Evolutionary conservation across 2,797 vertebrate genomes (phyloP).

Genomic region (Sylvilagus floridanus): DNA sequence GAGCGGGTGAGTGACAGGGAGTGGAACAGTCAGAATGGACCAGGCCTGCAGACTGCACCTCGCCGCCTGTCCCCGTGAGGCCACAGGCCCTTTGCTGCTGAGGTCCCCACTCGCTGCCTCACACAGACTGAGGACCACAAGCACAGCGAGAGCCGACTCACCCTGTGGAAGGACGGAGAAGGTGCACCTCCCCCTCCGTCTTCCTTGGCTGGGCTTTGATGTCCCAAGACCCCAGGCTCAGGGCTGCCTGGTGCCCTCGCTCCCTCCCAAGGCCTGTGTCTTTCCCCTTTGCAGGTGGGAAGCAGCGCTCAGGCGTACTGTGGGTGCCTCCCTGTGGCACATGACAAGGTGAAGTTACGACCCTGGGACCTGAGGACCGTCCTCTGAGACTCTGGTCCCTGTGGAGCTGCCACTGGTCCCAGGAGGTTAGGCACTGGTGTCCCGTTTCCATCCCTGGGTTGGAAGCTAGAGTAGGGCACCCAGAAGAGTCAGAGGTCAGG

Average conservation of each 20-base stretch:
- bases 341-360: neutral
- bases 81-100: neutral
- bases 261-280: neutral
- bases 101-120: neutral
- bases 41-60: neutral
- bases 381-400: neutral
- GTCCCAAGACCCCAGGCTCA: neutral
- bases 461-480: neutral
- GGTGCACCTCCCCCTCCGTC: neutral
- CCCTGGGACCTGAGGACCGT: neutral
- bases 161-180: neutral
- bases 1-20: neutral
- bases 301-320: neutral
- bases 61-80: neutral
- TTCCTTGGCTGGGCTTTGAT: neutral
- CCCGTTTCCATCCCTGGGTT: neutral
- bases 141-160: neutral
- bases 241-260: rapidly evolving
- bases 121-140: neutral
- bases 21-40: neutral
- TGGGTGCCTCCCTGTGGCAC: neutral
- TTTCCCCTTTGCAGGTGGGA: neutral
- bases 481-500: neutral
- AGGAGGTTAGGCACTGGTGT: neutral
- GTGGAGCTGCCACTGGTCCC: neutral